phyloP scores from a whole-genome alignment of 2,113 vertebrate species.

The Psilopsiagon aymara region DNA sequence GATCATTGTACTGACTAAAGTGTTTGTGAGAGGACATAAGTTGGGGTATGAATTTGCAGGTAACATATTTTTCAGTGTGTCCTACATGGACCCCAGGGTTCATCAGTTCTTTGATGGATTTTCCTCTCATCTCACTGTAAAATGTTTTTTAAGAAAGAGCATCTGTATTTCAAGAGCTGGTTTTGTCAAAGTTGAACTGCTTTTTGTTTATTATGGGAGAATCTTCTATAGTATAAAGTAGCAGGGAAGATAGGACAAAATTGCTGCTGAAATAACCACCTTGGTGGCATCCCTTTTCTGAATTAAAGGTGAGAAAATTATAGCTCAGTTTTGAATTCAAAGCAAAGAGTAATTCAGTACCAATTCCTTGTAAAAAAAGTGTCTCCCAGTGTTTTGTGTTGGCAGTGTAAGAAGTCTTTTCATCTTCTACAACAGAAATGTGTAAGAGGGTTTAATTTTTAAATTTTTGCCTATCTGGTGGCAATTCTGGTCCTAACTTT shows the following conservation, averaged over 20 bases:
- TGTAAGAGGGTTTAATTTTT: rapidly evolving
- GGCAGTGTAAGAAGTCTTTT: neutral
- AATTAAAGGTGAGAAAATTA: neutral
- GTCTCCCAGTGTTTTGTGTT: neutral
- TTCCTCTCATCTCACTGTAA: neutral
- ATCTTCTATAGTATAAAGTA: neutral
- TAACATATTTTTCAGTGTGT: neutral
- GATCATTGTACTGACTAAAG: neutral
- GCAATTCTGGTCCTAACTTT: neutral
- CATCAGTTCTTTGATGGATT: neutral
- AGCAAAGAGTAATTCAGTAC: neutral
- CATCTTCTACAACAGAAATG: neutral
- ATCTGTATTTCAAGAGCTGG: neutral
- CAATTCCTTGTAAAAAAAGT: neutral
- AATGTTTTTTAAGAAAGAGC: neutral
- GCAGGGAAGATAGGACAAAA: neutral
- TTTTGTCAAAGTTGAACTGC: neutral
- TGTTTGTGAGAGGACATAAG: neutral
- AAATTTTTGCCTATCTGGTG: neutral
- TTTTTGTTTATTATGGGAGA: neutral
- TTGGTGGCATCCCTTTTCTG: neutral
- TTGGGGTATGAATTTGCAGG: neutral
- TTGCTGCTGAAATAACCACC: neutral
- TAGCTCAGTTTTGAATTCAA: neutral
- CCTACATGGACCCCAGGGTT: neutral